These are phyloP conservation scores for Mythimna ferrago DNA, from an alignment of 2,888 invertebrate species.

Conservation along the genomic window DNA sequence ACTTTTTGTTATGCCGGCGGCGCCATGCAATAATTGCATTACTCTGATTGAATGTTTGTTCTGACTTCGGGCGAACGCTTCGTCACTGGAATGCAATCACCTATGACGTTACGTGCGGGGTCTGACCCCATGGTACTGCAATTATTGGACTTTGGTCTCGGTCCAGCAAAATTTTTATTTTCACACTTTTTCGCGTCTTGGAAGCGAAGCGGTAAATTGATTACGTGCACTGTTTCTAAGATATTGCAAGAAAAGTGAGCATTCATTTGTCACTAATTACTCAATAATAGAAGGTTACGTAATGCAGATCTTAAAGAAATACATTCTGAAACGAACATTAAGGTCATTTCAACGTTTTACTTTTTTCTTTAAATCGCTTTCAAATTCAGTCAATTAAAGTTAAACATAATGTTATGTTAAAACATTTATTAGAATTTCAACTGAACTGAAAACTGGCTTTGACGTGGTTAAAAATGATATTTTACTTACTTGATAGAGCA, in stretches of 20 bases:
- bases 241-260: not conserved
- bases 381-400: slow-evolving; percentile 1
- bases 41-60: slow-evolving; percentile 62
- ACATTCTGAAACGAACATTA: not conserved
- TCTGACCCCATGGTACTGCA: slow-evolving; percentile 3
- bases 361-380: not conserved
- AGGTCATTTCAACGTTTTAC: not conserved
- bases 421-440: not conserved
- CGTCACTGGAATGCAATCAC: slow-evolving; percentile 54
- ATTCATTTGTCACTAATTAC: not conserved
- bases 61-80: slow-evolving; percentile 29
- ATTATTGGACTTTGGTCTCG: not conserved
- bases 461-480: no score
- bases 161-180: not conserved
- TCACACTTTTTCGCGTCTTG: not conserved
- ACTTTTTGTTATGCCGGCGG: slow-evolving; percentile 15
- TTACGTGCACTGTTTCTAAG: not conserved
- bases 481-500: not conserved
- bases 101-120: slow-evolving; percentile 18
- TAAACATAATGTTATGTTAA: not conserved
- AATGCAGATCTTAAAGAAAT: not conserved
- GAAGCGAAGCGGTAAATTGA: not conserved
- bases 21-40: slow-evolving; percentile 50
- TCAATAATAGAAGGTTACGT: not conserved
- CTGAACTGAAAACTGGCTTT: not conserved